A percentile compares a stretch with the other conserved stretches of the same genome.
These are phyloP conservation scores for Drosophila guanche DNA, from an alignment of 1,140 invertebrate genomes.

Conservation along the genomic window DNA sequence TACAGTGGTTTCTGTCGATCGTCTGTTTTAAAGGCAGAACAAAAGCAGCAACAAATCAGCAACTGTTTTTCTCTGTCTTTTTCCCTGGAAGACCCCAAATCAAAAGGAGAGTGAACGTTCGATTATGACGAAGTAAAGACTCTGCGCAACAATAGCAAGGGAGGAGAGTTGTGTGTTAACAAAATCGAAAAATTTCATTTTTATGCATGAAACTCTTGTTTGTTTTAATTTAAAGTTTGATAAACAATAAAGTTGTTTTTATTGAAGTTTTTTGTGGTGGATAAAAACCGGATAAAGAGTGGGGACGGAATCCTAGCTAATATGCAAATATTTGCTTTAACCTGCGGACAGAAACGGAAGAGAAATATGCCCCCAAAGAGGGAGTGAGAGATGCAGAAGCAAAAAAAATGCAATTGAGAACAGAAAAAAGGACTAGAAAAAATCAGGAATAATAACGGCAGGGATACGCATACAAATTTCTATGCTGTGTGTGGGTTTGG, in stretches of 20 bases:
- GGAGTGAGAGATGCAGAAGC: conserved; percentile 35
- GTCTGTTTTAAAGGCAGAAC: no score
- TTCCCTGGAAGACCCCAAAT: no score
- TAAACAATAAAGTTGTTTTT: conserved; percentile 6
- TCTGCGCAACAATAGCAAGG: no score
- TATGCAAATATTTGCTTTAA: conserved; percentile 51
- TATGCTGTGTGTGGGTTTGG: neutral
- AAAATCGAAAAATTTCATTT: no score
- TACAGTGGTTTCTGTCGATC: no score
- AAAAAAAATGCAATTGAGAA: conserved; percentile 11
- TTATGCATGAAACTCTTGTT: conserved; percentile 33
- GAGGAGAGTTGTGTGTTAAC: no score
- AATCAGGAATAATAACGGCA: conserved; percentile 50
- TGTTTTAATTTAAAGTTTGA: conserved; percentile 24
- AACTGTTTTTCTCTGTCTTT: neutral
- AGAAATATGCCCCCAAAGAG: conserved; percentile 36
- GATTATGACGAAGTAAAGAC: no score
- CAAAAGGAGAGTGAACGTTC: no score
- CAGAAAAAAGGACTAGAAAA: conserved; percentile 20
- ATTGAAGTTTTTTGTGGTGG: conserved; percentile 5
- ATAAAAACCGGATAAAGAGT: no score
- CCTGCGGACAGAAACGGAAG: conserved; percentile 39
- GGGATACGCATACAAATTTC: conserved; percentile 34
- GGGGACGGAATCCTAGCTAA: conserved; percentile 27
- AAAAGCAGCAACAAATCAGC: neutral